phyloP scores from a whole-genome alignment of 2,797 vertebrate species.

The Dendrocincla tyrannina region DNA sequence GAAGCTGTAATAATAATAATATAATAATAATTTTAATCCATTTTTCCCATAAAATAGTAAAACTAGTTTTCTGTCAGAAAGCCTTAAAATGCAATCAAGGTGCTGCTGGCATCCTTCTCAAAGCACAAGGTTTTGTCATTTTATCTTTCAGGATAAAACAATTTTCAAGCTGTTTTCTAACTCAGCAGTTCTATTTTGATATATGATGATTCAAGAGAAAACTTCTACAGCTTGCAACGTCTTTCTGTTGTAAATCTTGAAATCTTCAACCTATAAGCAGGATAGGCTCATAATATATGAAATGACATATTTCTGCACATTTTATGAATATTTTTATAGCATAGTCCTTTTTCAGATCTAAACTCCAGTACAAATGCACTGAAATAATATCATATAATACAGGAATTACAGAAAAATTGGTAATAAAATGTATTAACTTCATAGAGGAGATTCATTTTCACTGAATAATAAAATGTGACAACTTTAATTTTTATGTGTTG shows the following conservation, averaged over 20 bases:
- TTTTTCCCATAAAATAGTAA: not conserved
- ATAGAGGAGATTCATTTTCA: conserved; percentile 56
- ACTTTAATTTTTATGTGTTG: conserved; percentile 65
- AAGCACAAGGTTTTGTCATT: not conserved
- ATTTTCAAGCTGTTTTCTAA: not conserved
- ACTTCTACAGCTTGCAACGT: not conserved
- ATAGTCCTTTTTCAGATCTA: not conserved
- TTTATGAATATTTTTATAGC: not conserved
- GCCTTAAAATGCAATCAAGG: not conserved
- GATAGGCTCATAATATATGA: not conserved
- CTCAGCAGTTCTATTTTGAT: not conserved
- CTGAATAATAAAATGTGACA: conserved; percentile 75
- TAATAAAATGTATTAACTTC: conserved; percentile 32
- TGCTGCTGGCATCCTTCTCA: not conserved
- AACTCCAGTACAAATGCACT: not conserved
- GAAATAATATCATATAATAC: not conserved
- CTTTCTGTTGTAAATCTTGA: not conserved
- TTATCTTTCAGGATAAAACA: not conserved
- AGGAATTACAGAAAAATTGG: conserved; percentile 24
- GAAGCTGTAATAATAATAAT: not conserved
- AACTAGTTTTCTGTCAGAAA: not conserved
- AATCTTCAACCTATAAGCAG: not conserved
- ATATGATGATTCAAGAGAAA: not conserved
- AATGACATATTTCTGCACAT: not conserved
- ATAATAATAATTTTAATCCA: not conserved